A percentile compares a stretch with the other conserved stretches of the same genome.
Evolutionary conservation across 92 coral and sea anemone genomes (phyloP).

Genomic region (Epizoanthus fatuus): DNA sequence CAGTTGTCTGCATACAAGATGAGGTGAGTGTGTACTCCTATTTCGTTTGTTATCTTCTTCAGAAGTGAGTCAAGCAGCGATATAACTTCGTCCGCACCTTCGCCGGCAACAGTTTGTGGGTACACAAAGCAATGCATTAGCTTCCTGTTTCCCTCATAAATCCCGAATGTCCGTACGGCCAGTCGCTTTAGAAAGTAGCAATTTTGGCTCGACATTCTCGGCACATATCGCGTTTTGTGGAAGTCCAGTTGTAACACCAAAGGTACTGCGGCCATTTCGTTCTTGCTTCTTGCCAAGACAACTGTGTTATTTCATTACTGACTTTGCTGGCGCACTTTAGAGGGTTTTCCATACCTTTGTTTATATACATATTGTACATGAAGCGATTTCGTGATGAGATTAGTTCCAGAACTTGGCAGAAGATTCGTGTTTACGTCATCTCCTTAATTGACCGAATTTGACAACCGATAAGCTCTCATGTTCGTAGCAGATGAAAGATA

Average conservation of each 20-base stretch:
- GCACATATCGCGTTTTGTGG: background rate
- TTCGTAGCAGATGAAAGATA: too few relatives aligned
- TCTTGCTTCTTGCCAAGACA: too few relatives aligned
- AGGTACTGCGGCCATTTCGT: background rate
- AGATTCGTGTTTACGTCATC: too few relatives aligned
- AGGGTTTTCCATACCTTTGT: too few relatives aligned
- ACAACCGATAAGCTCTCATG: too few relatives aligned
- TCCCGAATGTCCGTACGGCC: background rate
- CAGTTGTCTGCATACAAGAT: background rate
- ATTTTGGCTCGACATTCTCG: background rate
- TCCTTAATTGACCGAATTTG: too few relatives aligned
- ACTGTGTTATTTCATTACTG: too few relatives aligned
- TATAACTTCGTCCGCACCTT: background rate
- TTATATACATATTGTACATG: too few relatives aligned
- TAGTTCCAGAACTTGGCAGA: too few relatives aligned
- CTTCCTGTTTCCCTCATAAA: slow-evolving; percentile 3
- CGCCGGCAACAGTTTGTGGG: background rate
- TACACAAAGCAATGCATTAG: background rate
- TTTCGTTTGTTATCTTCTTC: background rate
- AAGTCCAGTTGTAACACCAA: background rate
- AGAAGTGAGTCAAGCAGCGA: background rate
- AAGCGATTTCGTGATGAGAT: too few relatives aligned
- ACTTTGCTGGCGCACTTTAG: too few relatives aligned
- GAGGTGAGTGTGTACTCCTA: background rate
- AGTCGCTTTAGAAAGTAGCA: background rate